Base-by-base conservation (phyloP, 1,140 invertebrate genomes). In the Papilio aristodemus region DNA sequence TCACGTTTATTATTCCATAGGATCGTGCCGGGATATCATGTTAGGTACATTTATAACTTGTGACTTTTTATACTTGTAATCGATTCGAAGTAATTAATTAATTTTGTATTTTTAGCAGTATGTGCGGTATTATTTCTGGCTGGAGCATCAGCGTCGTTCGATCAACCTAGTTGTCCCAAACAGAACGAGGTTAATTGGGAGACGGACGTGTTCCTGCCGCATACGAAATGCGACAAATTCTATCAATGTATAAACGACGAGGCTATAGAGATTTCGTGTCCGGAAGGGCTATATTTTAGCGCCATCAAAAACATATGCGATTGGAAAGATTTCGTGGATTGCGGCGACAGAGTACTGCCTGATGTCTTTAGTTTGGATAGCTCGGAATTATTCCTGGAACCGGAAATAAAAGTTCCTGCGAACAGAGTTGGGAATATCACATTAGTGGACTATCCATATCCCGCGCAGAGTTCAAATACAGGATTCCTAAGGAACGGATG, bases 201-300 rank as follows among this genome's bases (percentile, higher is more conserved):
- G 22, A 62, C 10, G 22, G 50, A 63, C 67, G 67, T 22, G 63
- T 50, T 75, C 14, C 39, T 79, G 13, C 69, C 73, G 14, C 84
- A 87, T 37, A 67, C 73, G 74, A 62, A 78, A 27, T 87, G 85
- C 50, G 74, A 80, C 38, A 78, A 78, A 63, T 87, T 80, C 63
- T 87, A 85, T 57, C 78, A 82, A 67, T 87, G 85, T 36, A 54
- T 66, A 19, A 72, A 77, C 64, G 85, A 84, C n/a, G 46, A 71
- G 25, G 67, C 79, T 14, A 68, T 82, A 6, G 59, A 62, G 57
- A 41, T 73, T n/a, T 62, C 36, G 11, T 84, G 84, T 62, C 71
- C 74, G 14, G 43, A 37, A 0, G 69, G 73, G 10, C 71, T 84
- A 8, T 70, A 78, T 0, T 85, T 72, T 58, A 74, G 79, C 58